Evolutionary conservation across 2,888 invertebrate genomes (phyloP).

Genomic region (Cheiracanthium punctorium): DNA sequence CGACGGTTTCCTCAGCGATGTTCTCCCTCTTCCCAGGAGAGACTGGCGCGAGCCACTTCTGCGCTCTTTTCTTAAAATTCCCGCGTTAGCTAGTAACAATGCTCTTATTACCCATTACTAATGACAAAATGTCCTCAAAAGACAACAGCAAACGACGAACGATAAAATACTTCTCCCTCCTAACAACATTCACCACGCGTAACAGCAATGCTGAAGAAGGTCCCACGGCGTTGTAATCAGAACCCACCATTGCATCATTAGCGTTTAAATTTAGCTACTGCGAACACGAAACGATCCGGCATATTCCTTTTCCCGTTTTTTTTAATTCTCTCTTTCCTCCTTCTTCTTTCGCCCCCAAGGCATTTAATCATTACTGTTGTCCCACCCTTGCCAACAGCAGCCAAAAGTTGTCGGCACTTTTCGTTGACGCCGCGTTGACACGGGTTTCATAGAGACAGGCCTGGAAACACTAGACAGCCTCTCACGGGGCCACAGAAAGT

Average conservation of each 20-base stretch:
- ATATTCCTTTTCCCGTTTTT: slow-evolving; percentile 4
- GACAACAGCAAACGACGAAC: background rate
- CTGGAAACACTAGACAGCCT: slow-evolving; percentile 40
- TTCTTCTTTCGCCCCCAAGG: background rate
- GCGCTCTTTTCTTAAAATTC: too few relatives aligned
- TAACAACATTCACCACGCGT: background rate
- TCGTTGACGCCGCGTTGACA: slow-evolving; percentile 54
- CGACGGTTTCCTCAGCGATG: too few relatives aligned
- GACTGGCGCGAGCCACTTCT: too few relatives aligned
- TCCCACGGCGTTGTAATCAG: background rate
- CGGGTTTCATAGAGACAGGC: slow-evolving; percentile 34
- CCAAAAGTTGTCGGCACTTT: slow-evolving; percentile 41
- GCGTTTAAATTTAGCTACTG: slow-evolving; percentile 6
- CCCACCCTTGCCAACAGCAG: slow-evolving; percentile 18
- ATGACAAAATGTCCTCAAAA: background rate
- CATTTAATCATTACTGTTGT: slow-evolving; percentile 15
- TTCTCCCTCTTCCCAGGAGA: too few relatives aligned
- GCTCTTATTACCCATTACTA: background rate
- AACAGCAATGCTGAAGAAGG: background rate
- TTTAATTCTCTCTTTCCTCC: background rate
- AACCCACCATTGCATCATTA: background rate
- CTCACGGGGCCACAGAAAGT: slow-evolving; percentile 32
- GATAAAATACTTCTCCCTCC: background rate
- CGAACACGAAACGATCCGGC: background rate
- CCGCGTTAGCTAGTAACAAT: too few relatives aligned